Base-by-base conservation (phyloP, 1,140 invertebrate genomes). In the Bombus picipes region DNA sequence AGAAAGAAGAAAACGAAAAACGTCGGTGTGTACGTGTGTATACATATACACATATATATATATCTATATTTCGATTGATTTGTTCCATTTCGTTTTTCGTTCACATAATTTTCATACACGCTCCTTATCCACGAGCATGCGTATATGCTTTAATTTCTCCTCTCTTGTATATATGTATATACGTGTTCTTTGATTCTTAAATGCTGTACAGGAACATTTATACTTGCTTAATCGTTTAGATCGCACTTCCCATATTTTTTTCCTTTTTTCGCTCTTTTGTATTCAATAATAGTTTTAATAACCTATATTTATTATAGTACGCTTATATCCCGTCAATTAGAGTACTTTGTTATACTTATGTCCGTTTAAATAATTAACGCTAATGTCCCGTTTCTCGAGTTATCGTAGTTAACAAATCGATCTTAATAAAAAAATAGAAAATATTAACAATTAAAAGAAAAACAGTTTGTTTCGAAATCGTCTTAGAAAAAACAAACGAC, bases 151-250 rank as follows among this genome's bases (percentile, higher is more conserved):
- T 72, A 43, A n/a, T 66, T 9, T 62, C 80, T 70, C n/a, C 0
- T 22, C 37, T 76, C 39, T 13, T 65, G 57, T 77, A n/a, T 79
- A 62, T 81, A 66, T 92, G 88, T 91, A 94, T 92, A 92, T 93
- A 88, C 92, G 91, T 93, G 90, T 93, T 91, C 88, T 95, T 95
- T 95, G 94, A 95, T 95, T 94, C 93, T 95, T 95, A 95, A 95
- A 95, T 95, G 95, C 94, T 95, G 95, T 95, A 94, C 94, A 95
- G 95, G 95, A 95, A 95, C 95, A 95, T 95, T 95, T 93, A 68
- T 77, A 94, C 93, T 94, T 93, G 86, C 90, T 92, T 94, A 92
- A 89, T 82, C 90, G 65, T 92, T 91, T 92, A 62, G 92, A 94
- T 92, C 87, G 77, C 72, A 88, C 76, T 72, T 83, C 90, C 76